A percentile compares a stretch with the other conserved stretches of the same genome.
phyloP scores from a whole-genome alignment of 2,113 vertebrate species.

The Numenius arquata region DNA sequence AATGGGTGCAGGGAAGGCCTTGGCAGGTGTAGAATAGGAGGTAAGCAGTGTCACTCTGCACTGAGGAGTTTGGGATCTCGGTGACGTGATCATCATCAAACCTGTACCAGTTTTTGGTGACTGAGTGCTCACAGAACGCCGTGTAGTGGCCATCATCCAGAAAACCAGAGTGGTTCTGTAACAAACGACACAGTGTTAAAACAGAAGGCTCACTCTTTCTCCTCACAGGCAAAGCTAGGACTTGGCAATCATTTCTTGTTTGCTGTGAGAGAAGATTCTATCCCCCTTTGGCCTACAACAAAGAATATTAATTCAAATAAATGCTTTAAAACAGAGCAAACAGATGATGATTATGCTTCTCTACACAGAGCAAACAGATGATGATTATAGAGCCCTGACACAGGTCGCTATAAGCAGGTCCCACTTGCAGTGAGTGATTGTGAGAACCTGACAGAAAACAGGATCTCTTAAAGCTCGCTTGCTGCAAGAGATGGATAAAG shows the following conservation, averaged over 20 bases:
- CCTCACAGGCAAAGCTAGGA: not conserved
- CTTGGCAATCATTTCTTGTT: not conserved
- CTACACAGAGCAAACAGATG: not conserved
- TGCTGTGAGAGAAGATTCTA: not conserved
- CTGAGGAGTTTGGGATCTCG: constrained; percentile 66
- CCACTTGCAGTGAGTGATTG: not conserved
- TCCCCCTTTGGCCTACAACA: not conserved
- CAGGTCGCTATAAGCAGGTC: rapidly evolving
- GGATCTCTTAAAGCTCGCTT: no score
- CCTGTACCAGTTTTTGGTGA: constrained; percentile 77
- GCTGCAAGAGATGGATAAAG: no score
- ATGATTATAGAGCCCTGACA: not conserved
- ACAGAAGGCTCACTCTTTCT: not conserved
- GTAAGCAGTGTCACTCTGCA: constrained; percentile 81
- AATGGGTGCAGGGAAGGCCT: constrained; percentile 57
- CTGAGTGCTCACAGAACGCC: constrained; percentile 78
- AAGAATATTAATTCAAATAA: not conserved
- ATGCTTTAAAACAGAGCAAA: not conserved
- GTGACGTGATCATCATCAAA: constrained; percentile 79
- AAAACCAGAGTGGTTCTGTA: constrained; percentile 85
- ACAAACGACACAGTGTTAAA: not conserved
- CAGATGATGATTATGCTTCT: not conserved
- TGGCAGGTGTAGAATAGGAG: constrained; percentile 82
- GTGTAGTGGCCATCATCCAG: constrained; percentile 88
- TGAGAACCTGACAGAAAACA: no score